Percentiles rank a stretch among this genome's conserved stretches.
These are phyloP conservation scores for Rhingia rostrata DNA, from an alignment of 2,888 invertebrate genomes.

Conservation along the genomic window DNA sequence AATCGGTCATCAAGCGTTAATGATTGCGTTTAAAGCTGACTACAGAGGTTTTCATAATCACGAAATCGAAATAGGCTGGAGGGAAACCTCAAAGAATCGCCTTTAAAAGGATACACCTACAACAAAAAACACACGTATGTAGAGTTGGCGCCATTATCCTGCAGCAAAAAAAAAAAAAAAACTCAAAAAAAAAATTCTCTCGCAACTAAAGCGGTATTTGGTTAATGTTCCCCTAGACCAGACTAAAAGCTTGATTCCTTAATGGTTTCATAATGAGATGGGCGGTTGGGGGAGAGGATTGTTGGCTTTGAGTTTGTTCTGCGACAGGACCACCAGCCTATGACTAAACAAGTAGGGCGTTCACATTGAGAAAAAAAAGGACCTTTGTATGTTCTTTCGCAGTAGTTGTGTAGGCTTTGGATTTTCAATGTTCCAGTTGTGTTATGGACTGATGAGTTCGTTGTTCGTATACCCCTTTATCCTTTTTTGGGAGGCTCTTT, in stretches of 20 bases:
- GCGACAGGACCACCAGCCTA: slow-evolving; percentile 11
- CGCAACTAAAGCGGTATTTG: slow-evolving; percentile 21
- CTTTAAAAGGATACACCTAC: not conserved
- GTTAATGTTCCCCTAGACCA: slow-evolving; percentile 25
- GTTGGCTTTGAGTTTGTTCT: slow-evolving; percentile 6
- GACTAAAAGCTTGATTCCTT: slow-evolving; percentile 41
- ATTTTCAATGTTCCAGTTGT: slow-evolving; percentile 31
- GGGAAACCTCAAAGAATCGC: slow-evolving; percentile 17
- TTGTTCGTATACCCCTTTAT: slow-evolving; percentile 9
- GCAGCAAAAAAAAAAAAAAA: not conserved
- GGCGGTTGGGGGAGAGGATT: not conserved
- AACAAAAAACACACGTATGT: not conserved
- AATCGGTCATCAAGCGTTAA: slow-evolving; percentile 47
- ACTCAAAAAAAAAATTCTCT: not conserved
- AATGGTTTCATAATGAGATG: slow-evolving; percentile 49
- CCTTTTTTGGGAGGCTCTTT: not conserved
- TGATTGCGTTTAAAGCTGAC: slow-evolving; percentile 25
- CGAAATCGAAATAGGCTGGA: slow-evolving; percentile 15
- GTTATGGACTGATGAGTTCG: slow-evolving; percentile 15
- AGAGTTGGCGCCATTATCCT: slow-evolving; percentile 10
- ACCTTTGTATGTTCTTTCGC: not conserved
- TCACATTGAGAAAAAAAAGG: slow-evolving; percentile 15
- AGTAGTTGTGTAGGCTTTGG: slow-evolving; percentile 28
- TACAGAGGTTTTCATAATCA: not conserved
- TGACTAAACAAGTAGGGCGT: slow-evolving; percentile 28